A percentile compares a stretch with the other conserved stretches of the same genome.
phyloP scores from a whole-genome alignment of 1,140 invertebrate genomes.

The Drosophila guanche region DNA sequence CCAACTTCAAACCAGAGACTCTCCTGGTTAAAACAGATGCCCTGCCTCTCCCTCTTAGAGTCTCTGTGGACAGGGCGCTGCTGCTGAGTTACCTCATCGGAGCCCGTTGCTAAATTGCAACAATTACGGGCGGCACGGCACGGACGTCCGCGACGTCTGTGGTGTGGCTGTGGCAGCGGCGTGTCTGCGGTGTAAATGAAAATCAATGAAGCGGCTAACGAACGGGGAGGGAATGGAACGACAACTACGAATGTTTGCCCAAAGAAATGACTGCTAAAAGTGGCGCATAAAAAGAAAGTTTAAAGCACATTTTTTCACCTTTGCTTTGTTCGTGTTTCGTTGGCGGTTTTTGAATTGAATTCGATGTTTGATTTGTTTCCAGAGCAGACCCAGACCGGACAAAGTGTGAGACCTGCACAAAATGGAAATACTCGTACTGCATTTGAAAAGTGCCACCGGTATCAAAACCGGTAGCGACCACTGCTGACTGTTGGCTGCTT shows the following conservation, averaged over 20 bases:
- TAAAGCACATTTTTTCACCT: constrained; percentile 42
- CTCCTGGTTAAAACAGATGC: constrained; percentile 10
- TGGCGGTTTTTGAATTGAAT: constrained; percentile 33
- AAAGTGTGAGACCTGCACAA: neutral
- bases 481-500: neutral
- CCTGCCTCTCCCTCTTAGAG: constrained; percentile 16
- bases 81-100: constrained; percentile 66
- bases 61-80: constrained; percentile 33
- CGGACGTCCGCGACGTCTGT: neutral
- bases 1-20: constrained; percentile 32
- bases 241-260: constrained; percentile 59
- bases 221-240: constrained; percentile 37
- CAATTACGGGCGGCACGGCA: constrained; percentile 49
- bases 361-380: constrained; percentile 21
- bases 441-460: constrained; percentile 23
- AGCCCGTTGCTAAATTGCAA: constrained; percentile 67
- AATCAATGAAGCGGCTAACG: constrained; percentile 73
- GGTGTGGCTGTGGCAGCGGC: neutral
- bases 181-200: constrained; percentile 56
- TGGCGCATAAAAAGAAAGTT: constrained; percentile 79
- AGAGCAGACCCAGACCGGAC: constrained; percentile 8
- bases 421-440: neutral
- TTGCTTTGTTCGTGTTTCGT: constrained; percentile 42
- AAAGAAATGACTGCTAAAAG: constrained; percentile 71
- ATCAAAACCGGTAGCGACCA: constrained; percentile 16